Conservation (phyloP, 2,888 invertebrate genomes). For the Notocelia uddmanniana region DNA sequence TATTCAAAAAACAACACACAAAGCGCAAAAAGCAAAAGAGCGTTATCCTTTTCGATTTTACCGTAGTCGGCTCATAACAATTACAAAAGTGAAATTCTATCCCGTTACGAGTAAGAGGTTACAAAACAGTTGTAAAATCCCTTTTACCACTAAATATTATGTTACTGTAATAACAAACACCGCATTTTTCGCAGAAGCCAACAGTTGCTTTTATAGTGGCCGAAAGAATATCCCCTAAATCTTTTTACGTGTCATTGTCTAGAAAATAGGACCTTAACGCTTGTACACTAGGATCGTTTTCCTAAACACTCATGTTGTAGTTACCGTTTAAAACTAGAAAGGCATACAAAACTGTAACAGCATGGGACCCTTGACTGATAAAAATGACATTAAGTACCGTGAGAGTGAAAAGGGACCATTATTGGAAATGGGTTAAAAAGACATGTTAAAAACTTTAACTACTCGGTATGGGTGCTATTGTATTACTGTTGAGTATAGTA, state of each 20-base stretch:
- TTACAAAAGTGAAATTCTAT: constrained; percentile 17
- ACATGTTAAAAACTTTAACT: too few relatives aligned
- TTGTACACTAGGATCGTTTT: background rate
- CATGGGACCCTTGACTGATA: background rate
- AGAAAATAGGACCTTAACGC: background rate
- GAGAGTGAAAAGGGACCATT: background rate
- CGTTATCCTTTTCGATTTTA: constrained; percentile 6
- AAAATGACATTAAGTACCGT: constrained; percentile 6
- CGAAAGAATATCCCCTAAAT: background rate
- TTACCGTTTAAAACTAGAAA: constrained; percentile 15
- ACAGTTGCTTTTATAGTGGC: constrained; percentile 8
- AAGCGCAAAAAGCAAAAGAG: background rate
- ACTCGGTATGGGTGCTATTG: too few relatives aligned
- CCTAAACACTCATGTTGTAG: background rate
- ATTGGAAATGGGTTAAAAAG: background rate
- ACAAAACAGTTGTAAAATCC: background rate
- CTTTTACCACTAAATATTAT: background rate
- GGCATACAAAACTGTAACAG: constrained; percentile 12
- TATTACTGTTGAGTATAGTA: too few relatives aligned
- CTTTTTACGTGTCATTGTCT: background rate
- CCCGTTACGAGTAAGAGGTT: background rate
- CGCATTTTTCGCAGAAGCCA: constrained; percentile 19
- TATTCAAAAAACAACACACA: background rate
- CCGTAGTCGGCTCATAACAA: background rate
- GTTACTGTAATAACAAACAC: constrained; percentile 14